phyloP scores from a whole-genome alignment of 2,113 vertebrate genomes.

The Limanda limanda region DNA sequence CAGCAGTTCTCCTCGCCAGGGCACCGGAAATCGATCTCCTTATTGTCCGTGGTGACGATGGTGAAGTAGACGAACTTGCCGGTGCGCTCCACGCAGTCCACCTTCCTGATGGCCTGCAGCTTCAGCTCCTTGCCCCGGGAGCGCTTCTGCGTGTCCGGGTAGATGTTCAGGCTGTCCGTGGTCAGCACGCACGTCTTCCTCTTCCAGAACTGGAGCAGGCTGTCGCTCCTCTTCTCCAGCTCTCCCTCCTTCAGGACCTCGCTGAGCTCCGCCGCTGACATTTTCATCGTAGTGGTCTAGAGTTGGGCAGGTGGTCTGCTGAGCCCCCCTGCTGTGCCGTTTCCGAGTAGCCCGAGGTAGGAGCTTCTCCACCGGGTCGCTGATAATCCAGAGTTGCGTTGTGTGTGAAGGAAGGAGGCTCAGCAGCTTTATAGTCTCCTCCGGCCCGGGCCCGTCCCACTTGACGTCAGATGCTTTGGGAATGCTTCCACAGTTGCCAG shows the following conservation, averaged over 20 bases:
- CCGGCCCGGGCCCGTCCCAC: conserved; percentile 64
- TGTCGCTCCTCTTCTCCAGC: conserved; percentile 96
- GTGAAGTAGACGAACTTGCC: conserved; percentile 98
- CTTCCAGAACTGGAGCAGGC: conserved; percentile 95
- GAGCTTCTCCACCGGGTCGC: conserved; percentile 30
- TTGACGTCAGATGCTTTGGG: conserved; percentile 74
- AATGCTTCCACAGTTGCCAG: conserved; percentile 73
- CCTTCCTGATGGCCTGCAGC: conserved; percentile 91
- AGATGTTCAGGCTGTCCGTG: conserved; percentile 90
- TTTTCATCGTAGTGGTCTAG: conserved; percentile 81
- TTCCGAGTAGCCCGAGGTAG: conserved; percentile 45
- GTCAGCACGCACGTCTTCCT: conserved; percentile 95
- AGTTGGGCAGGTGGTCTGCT: background rate
- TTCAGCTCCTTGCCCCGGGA: conserved; percentile 90
- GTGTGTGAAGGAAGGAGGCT: conserved; percentile 59
- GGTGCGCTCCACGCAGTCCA: conserved; percentile 97
- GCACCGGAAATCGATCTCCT: conserved; percentile 98
- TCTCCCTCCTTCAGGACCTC: conserved; percentile 91
- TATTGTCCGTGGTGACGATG: conserved; percentile 94
- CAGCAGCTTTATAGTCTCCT: conserved; percentile 48
- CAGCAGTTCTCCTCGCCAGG: conserved; percentile 90
- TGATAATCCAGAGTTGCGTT: conserved; percentile 67
- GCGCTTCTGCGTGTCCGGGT: conserved; percentile 88
- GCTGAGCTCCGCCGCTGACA: conserved; percentile 81
- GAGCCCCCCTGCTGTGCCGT: conserved; percentile 9